Evolutionary conservation across 1,140 invertebrate genomes (phyloP).

Genomic region (Caenorhabditis elegans): DNA sequence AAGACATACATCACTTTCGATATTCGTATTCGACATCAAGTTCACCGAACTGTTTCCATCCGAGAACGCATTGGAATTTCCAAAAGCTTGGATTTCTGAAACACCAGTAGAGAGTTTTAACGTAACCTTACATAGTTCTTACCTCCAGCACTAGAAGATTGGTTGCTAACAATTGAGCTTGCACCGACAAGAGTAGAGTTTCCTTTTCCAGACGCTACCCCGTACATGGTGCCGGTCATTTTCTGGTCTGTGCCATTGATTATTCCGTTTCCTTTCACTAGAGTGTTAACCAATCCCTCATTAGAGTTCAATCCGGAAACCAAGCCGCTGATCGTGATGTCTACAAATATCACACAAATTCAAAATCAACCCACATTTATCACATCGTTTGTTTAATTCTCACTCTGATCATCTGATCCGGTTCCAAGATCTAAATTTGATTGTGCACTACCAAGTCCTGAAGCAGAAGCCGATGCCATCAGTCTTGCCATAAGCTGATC

Average conservation of each 20-base stretch:
- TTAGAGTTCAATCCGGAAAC: conserved; percentile 10
- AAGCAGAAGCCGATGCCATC: background rate
- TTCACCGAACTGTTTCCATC: background rate
- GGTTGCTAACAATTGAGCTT: background rate
- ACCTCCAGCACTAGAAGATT: background rate
- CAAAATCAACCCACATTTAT: no score
- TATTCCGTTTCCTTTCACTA: background rate
- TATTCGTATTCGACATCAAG: conserved; percentile 3
- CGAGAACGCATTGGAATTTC: background rate
- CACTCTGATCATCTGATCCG: background rate
- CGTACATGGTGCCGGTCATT: background rate
- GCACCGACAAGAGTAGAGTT: background rate
- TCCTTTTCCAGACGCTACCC: background rate
- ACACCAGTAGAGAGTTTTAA: background rate
- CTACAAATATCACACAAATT: background rate
- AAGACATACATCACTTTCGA: background rate
- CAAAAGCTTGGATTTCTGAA: conserved; percentile 7
- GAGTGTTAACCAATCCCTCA: background rate
- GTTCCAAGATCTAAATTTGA: background rate
- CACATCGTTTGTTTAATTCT: background rate
- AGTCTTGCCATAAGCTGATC: background rate
- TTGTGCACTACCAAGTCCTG: background rate
- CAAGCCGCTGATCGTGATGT: background rate
- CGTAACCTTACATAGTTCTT: background rate
- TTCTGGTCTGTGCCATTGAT: background rate